These are phyloP conservation scores for Tetramorium alpestre DNA, from an alignment of 1,140 invertebrate species.

Conservation along the genomic window DNA sequence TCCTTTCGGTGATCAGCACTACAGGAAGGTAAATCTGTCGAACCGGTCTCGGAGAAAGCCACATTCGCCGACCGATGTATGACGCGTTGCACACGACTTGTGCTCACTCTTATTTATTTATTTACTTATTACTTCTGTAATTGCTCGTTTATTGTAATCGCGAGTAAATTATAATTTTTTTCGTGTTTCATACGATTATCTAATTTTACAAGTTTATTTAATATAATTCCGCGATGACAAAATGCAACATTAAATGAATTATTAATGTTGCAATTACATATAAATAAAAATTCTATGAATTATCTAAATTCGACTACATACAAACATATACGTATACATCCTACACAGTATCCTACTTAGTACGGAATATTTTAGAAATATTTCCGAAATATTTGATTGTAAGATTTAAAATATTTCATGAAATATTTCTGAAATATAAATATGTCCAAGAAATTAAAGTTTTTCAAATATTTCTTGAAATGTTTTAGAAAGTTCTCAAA, in stretches of 20 bases:
- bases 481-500: too few species aligned
- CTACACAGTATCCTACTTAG: too few species aligned
- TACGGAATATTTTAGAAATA: too few species aligned
- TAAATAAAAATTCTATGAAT: slow-evolving; percentile 4
- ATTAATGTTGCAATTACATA: not conserved
- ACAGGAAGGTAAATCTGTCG: not conserved
- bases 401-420: too few species aligned
- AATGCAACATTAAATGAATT: not conserved
- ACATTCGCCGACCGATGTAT: not conserved
- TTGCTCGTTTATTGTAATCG: not conserved
- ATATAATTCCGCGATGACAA: not conserved
- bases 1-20: not conserved
- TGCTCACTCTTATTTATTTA: slow-evolving; percentile 14
- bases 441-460: too few species aligned
- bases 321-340: not conserved
- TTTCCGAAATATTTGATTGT: too few species aligned
- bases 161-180: not conserved
- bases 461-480: too few species aligned
- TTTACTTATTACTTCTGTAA: not conserved
- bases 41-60: slow-evolving; percentile 47
- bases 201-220: not conserved
- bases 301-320: not conserved
- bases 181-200: not conserved
- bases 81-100: not conserved
- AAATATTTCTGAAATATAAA: too few species aligned